Evolutionary conservation across 30 jellyfish, hydroid and myxozoan genomes (phyloP), one percentile per base, ranked within the genome.

Genomic region (Aurelia coerulea): DNA sequence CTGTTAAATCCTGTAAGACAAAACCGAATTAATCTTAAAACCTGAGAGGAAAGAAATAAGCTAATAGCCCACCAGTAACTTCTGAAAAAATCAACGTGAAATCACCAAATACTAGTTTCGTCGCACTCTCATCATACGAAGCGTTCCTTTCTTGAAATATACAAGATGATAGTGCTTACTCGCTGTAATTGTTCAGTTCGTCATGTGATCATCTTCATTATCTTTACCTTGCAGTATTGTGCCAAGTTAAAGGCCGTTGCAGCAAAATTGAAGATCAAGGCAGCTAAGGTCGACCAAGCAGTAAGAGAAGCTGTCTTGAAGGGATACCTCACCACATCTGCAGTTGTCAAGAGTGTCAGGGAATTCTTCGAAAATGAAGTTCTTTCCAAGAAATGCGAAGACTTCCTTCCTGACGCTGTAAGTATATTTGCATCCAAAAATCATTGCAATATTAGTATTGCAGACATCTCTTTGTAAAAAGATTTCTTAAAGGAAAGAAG

Each of bases 311-410:
- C 97, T 4, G 73, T 84, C 35, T 34, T 80, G 66, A 84, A 84
- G 32, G 97, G 97, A 69, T 73, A 76, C 52, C 31, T 73, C 54
- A 90, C 79, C 32, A 62, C 92, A 42, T 42, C 83, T 10, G 97
- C 62, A 34, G 59, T 79, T 50, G 60, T 67, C 63, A 18, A 58
- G 42, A 42, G 63, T 13, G 97, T 85, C 74, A 68, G 59, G 59
- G 92, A 77, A 11, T 90, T 76, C 85, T 83, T 75, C 73, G 69
- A 83, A 19, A 52, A 77, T 2, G 91, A 81, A 65, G 88, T 90
- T n/a, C 59, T 60, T 5, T 17, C 88, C 68, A 90, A 90, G 89
- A 83, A 64, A 59, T 90, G 97, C 84, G 92, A 90, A 62, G 97
- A 90, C 63, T 79, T 90, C 68, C 64, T 84, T 10, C 83, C 97